Base-by-base conservation (phyloP, 2,888 invertebrate species). In the Macaria liturata region DNA sequence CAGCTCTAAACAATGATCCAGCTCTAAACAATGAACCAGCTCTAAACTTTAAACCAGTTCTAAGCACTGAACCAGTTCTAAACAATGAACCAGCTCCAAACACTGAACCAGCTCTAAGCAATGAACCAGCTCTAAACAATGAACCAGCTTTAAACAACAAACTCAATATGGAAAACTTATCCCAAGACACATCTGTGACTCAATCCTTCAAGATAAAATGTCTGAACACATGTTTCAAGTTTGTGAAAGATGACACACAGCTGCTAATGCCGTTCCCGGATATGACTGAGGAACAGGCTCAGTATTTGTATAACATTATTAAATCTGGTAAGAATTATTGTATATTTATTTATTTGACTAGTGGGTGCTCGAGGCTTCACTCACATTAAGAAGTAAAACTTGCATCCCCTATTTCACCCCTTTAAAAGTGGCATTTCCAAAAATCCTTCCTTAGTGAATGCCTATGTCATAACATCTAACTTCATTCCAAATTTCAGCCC, bases 181-280 rank as follows among this genome's bases (percentile, higher is more conserved):
- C 42, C 42, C 9, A 9, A 42, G 42, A 42, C 8, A 42, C 5
- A 9, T 8, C 42, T 4, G 6, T 42, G 42, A 42, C 42, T 42
- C 42, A 5, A 4, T 5, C 8, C 42, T 42, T 42, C 42, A 42
- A 42, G 42, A 4, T 42, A 9, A 5, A 9, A 9, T 42, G 42
- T 42, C 9, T 42, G 8, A 42, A 8, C 9, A n/a, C 42, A 8
- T 8, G 9, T 9, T n/a, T 9, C 8, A 42, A 69, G n/a, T 86
- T 83, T 54, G 57, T 86, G 0, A 80, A 79, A 56, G 72, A 79
- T 20, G 64, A 74, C 3, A 52, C 45, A 9, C 61, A 59, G 34
- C 46, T 62, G 0, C 57, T 40, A 0, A 46, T 79, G 6, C 56
- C 68, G n/a, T 84, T 77, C 56, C 74, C 78, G 0, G 70, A 74